Evolutionary conservation across 2,113 vertebrate genomes (phyloP), one percentile per base, ranked within the genome.

Genomic region (Lophochroa leadbeateri): DNA sequence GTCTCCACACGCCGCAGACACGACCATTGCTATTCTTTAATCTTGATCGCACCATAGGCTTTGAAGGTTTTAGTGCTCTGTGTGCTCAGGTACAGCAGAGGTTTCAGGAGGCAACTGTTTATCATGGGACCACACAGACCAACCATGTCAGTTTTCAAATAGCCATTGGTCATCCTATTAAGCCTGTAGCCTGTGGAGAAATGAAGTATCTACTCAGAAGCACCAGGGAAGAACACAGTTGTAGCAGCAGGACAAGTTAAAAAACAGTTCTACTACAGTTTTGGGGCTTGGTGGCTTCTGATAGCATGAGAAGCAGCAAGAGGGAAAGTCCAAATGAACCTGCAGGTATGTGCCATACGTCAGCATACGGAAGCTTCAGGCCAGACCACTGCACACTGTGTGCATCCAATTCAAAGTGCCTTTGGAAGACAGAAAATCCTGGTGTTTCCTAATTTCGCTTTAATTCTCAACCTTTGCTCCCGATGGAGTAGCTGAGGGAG

Each of bases 331-430:
- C 37, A 15, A 1, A 17, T 11, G 23, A 50, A 74, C 76, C 46
- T 0, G 11, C 6, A 18, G 18, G 20, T 27, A 10, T 11, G 28
- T 61, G 47, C 23, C 35, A 10, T 1, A 0, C 1, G 7, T 18
- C 69, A 49, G 39, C 49, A 58, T 72, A 74, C 46, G 68, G 74
- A 11, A 55, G 24, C 9, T 58, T 49, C 44, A 23, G 82, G 27
- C 9, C 17, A 27, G 50, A 41, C 11, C 31, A 15, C 12, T 27
- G 35, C 35, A 6, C 12, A 8, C 5, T 2, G 10, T 33, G n/a
- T 5, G 3, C 15, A 37, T 8, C 25, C 44, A 17, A 8, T 6
- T 31, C 39, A 39, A 27, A 44, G 13, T 15, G 20, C 19, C n/a
- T 84, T 65, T 25, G 37, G 25, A 47, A 67, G 24, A 10, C 10